Evolutionary conservation across 2,888 invertebrate genomes (phyloP).

Genomic region (Idaea biselata): DNA sequence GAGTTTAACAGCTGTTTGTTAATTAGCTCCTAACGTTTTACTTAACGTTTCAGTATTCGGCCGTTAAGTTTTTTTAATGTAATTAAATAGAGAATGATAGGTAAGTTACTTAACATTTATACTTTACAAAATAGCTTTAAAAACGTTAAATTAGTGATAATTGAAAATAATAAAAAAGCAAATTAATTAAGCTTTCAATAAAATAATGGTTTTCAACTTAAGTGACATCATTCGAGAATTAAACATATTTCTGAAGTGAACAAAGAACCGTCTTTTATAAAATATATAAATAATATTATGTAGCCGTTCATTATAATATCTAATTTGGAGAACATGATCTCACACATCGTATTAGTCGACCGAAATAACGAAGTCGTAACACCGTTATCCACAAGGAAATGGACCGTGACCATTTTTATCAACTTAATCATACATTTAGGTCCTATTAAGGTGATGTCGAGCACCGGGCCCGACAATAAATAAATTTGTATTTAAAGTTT

Average conservation of each 20-base stretch:
- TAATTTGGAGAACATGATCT: conserved; percentile 49
- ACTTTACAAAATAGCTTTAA: too few relatives aligned
- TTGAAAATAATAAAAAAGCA: too few relatives aligned
- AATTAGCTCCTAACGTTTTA: too few relatives aligned
- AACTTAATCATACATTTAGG: conserved; percentile 27
- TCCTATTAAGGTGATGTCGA: conserved; percentile 14
- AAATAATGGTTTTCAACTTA: background rate
- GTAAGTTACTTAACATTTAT: too few relatives aligned
- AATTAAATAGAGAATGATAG: too few relatives aligned
- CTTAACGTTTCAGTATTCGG: too few relatives aligned
- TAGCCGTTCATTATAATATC: conserved; percentile 38
- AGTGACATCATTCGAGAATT: background rate
- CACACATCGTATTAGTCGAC: conserved; percentile 37
- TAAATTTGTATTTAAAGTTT: too few relatives aligned
- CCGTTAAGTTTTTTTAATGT: too few relatives aligned
- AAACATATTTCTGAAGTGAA: conserved; percentile 19
- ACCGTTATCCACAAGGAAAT: conserved; percentile 55
- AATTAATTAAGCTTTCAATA: too few relatives aligned
- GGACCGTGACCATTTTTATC: conserved; percentile 44
- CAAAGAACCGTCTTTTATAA: conserved; percentile 25
- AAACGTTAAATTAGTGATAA: too few relatives aligned
- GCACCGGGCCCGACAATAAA: too few relatives aligned
- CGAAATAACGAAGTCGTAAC: conserved; percentile 41
- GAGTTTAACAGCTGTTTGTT: too few relatives aligned
- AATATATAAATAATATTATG: conserved; percentile 18